Percentiles rank a stretch among this genome's conserved stretches.
phyloP scores from a whole-genome alignment of 2,888 invertebrate genomes.

The Spodoptera exigua region DNA sequence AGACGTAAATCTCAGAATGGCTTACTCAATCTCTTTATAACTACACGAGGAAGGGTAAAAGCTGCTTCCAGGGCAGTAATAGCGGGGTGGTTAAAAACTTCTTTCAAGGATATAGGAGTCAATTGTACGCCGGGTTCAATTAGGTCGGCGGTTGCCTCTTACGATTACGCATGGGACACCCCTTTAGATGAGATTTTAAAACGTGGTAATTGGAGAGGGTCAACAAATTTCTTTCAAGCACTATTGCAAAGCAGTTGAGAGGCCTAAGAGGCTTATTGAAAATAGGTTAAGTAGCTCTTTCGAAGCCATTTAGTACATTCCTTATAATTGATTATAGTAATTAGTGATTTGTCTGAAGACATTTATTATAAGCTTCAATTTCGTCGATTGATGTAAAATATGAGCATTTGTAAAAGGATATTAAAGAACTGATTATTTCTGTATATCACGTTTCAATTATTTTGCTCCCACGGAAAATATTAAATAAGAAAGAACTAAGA shows the following conservation, averaged over 20 bases:
- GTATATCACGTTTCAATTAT: not conserved
- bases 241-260: slow-evolving; percentile 19
- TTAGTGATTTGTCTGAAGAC: not conserved
- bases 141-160: slow-evolving; percentile 24
- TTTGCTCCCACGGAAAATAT: too few species aligned
- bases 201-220: slow-evolving; percentile 23
- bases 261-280: slow-evolving; percentile 10
- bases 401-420: slow-evolving; percentile 1
- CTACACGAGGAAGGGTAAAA: too few species aligned
- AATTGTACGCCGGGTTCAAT: slow-evolving; percentile 21
- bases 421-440: slow-evolving; percentile 13
- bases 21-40: too few species aligned
- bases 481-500: not conserved
- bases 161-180: slow-evolving; percentile 11
- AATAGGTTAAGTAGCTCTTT: slow-evolving; percentile 13
- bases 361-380: too few species aligned
- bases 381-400: not conserved
- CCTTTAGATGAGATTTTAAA: slow-evolving; percentile 25
- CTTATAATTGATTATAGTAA: not conserved
- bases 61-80: too few species aligned
- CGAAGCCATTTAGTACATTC: slow-evolving; percentile 19
- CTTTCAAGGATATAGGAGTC: slow-evolving; percentile 6
- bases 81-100: too few species aligned
- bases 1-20: too few species aligned
- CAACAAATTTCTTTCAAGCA: slow-evolving; percentile 26